A percentile compares a stretch with the other conserved stretches of the same genome.
phyloP scores from a whole-genome alignment of 1,140 invertebrate genomes.

The Neodiprion virginianus region DNA sequence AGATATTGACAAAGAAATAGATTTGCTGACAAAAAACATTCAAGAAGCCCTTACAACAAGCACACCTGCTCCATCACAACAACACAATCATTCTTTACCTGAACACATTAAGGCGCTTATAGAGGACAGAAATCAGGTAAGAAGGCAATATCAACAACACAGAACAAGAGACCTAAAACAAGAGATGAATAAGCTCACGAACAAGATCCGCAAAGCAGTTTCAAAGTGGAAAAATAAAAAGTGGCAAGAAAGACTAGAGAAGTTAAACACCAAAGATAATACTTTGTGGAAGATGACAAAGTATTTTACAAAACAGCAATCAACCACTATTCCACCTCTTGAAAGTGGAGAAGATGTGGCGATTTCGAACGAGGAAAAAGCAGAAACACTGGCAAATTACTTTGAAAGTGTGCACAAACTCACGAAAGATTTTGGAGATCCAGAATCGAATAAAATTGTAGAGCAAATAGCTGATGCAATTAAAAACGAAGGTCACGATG shows the following conservation, averaged over 20 bases:
- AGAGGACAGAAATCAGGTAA: conserved; percentile 22
- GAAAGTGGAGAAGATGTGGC: conserved; percentile 17
- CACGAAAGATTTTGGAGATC: conserved; percentile 15
- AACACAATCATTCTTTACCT: conserved; percentile 1
- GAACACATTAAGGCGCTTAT: conserved; percentile 23
- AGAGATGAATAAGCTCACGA: conserved; percentile 18
- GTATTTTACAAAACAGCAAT: too few species aligned
- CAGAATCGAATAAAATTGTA: conserved; percentile 9
- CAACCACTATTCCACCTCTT: too few species aligned
- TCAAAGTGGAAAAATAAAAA: too few species aligned
- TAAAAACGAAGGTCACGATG: conserved; percentile 3
- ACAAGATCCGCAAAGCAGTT: conserved; percentile 5
- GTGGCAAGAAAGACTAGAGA: too few species aligned
- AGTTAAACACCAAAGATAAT: too few species aligned
- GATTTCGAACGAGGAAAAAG: conserved; percentile 24
- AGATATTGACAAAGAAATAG: conserved; percentile 10
- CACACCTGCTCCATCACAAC: background rate
- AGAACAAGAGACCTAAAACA: background rate
- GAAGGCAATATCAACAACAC: conserved; percentile 26
- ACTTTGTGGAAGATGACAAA: too few species aligned
- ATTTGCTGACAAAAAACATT: background rate
- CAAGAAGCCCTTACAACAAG: background rate
- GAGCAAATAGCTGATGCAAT: conserved; percentile 1
- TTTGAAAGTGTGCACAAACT: conserved; percentile 27
- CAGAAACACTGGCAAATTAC: conserved; percentile 24